These are phyloP conservation scores for Oligia latruncula DNA, from an alignment of 2,888 invertebrate species.

Conservation along the genomic window DNA sequence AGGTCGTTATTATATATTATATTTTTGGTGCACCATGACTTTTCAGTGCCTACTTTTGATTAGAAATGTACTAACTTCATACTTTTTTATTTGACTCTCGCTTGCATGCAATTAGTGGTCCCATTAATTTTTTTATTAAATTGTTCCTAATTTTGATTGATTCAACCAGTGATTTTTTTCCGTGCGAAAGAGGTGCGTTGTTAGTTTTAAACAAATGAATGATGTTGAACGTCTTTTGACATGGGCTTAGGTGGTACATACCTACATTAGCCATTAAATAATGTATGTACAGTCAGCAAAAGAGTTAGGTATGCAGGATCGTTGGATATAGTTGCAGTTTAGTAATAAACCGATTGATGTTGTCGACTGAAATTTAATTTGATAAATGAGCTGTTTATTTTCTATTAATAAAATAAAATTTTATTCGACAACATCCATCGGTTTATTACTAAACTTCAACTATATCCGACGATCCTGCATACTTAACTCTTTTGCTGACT, in stretches of 20 bases:
- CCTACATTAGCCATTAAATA: not conserved
- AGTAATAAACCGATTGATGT: too few species aligned
- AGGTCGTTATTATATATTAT: not conserved
- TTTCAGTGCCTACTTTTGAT: not conserved
- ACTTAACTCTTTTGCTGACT: too few species aligned
- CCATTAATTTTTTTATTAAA: not conserved
- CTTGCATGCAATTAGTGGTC: not conserved
- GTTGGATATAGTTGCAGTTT: too few species aligned
- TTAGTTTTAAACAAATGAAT: conserved; percentile 42
- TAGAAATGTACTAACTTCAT: not conserved
- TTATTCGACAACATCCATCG: too few species aligned
- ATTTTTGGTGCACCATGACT: not conserved
- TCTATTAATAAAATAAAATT: too few species aligned
- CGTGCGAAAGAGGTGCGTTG: conserved; percentile 10
- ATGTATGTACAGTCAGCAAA: not conserved
- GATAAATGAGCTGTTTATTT: too few species aligned
- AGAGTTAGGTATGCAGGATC: too few species aligned
- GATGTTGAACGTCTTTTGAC: not conserved
- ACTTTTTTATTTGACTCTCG: not conserved
- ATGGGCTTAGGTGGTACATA: not conserved
- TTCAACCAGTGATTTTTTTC: conserved; percentile 1
- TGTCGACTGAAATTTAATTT: too few species aligned
- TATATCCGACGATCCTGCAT: too few species aligned
- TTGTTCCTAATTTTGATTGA: not conserved
- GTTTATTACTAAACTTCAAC: too few species aligned